These are phyloP conservation scores for Desmodus rotundus DNA, from an alignment of 2,113 vertebrate genomes.

Conservation along the genomic window DNA sequence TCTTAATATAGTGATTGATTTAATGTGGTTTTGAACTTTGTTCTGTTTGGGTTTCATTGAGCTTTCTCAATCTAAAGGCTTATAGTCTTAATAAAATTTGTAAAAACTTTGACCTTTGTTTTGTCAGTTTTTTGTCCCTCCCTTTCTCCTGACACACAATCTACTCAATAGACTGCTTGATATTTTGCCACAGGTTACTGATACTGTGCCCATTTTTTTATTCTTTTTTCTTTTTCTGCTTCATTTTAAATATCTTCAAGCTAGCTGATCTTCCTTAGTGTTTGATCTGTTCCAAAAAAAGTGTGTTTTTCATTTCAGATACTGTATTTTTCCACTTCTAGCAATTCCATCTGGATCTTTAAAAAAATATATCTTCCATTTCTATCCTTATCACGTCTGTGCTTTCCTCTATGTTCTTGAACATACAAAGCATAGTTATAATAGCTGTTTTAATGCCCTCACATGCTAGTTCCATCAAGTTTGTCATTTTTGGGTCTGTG, in stretches of 20 bases:
- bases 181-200: background rate
- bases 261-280: background rate
- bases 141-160: background rate
- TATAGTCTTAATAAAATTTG: slow-evolving; percentile 23
- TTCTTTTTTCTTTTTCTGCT: background rate
- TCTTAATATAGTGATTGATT: background rate
- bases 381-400: background rate
- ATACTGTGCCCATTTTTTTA: background rate
- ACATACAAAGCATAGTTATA: background rate
- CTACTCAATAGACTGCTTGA: background rate
- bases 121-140: background rate
- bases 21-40: background rate
- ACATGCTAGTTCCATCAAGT: background rate
- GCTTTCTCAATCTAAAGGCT: background rate
- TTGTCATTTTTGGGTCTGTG: background rate
- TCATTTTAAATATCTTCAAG: background rate
- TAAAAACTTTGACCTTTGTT: background rate
- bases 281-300: background rate
- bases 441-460: background rate
- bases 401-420: background rate
- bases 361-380: background rate
- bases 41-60: background rate
- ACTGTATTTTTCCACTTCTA: background rate
- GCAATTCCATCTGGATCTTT: background rate
- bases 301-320: background rate